Evolutionary conservation across 2,888 invertebrate species (phyloP), one percentile per base, ranked within the genome.

Genomic region (Pristionchus fissidentatus): DNA sequence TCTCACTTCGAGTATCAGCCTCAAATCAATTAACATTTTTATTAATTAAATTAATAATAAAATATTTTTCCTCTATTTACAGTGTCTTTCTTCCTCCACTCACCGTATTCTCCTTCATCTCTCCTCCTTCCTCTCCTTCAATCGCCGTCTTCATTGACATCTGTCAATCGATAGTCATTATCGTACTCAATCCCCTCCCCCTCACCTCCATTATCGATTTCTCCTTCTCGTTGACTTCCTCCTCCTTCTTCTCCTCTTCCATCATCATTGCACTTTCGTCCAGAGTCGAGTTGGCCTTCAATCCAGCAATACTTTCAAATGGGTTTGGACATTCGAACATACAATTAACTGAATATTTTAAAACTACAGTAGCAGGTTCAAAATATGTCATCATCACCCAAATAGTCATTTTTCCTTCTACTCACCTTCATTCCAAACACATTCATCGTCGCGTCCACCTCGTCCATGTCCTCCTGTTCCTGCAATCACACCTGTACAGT

Each of bases 91-190:
- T n/a, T n/a, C n/a, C n/a, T n/a, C n/a, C n/a, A 8, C 38, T 38
- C 32, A 66, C 66, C 66, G n/a, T 4, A 13, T 66, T 22, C 43
- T 70, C 70, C n/a, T n/a, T 26, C n/a, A n/a, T n/a, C n/a, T n/a
- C n/a, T n/a, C n/a, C n/a, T n/a, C n/a, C n/a, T n/a, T n/a, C n/a
- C n/a, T 3, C 26, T 26, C 70, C 70, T 22, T 70, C 70, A 8
- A 70, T 26, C n/a, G 70, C 70, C n/a, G 70, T 70, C 32, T 10
- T 70, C 70, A 26, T 70, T 70, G 70, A 70, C 13, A 70, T 70
- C 70, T 70, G 26, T 15, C n/a, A 43, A n/a, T 8, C 2, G 4
- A 8, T 22, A 10, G 0, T 66, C 57, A 57, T 66, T 5, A 19
- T 38, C 19, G 1, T 29, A 1, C 26, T 1, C 29, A 29, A 19